Base-by-base conservation (phyloP, 2,113 vertebrate genomes). In the Periophthalmodon schlosseri region DNA sequence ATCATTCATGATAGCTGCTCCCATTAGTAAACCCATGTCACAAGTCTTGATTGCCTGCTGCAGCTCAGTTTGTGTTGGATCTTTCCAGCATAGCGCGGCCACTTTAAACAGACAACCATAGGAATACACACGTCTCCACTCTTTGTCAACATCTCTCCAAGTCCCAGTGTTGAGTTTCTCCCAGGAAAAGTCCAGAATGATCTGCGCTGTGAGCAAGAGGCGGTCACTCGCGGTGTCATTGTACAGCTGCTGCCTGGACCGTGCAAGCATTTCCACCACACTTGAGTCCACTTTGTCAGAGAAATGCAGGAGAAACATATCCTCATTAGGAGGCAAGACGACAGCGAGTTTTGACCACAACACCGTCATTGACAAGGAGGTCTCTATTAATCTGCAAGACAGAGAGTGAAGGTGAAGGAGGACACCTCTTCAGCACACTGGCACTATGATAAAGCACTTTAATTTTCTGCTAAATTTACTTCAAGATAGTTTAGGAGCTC, bases 21-120 rank as follows among this genome's bases (percentile, higher is more conserved):
- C 97, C 95, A 98, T 95, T 12, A 99, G 93, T 72, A 98, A 91
- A 54, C 95, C 96, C 95, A 97, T 89, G 89, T 99, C 97, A 60
- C 97, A 99, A 23, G 92, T 93, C 50, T 81, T 92, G 49, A 98
- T 84, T 20, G 95, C 96, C 15, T 92, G 79, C 0, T 78, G 68
- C 11, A 91, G 13, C 2, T 84, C 80, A 0, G 65, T 78, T 20
- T 81, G 64, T 0, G 84, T 81, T 0, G 88, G 79, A 0, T 70
- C 64, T 13, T 66, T 77, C 10, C 76, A 24, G 56, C 96, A 97
- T 65, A 95, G 79, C 3, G 94, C 91, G 4, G 93, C 82, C 21
- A 89, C 94, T 75, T 95, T 96, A 73, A 97, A 95, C 0, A 97
- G 92, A 86, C 96, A 97, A 76, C 95, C 94, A 0, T 94, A 94